A percentile compares a stretch with the other conserved stretches of the same genome.
These are phyloP conservation scores for Pseudomyrmex dendroicus DNA, from an alignment of 1,140 invertebrate genomes.

Conservation along the genomic window DNA sequence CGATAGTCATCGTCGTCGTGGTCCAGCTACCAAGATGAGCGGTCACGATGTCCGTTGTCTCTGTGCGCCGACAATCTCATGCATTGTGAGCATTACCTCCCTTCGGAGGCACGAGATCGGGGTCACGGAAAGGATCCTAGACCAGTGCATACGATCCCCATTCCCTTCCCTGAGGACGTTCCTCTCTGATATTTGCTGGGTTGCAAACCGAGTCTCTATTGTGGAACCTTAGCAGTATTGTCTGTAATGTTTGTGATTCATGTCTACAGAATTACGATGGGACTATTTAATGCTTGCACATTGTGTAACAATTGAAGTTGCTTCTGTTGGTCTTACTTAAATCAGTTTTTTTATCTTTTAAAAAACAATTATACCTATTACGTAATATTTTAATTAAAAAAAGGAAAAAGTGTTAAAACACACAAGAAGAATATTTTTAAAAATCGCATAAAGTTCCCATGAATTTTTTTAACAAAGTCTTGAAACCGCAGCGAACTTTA, in stretches of 20 bases:
- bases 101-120: constrained; percentile 28
- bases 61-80: constrained; percentile 63
- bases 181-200: constrained; percentile 34
- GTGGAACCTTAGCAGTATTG: constrained; percentile 14
- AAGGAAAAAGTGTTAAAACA: no score
- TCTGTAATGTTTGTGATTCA: constrained; percentile 20
- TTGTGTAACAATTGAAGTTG: not conserved
- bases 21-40: constrained; percentile 52
- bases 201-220: constrained; percentile 36
- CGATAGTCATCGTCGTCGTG: constrained; percentile 39
- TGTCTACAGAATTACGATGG: not conserved
- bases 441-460: no score
- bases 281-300: not conserved
- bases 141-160: not conserved
- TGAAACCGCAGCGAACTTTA: not conserved
- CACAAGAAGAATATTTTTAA: no score
- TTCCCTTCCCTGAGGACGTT: constrained; percentile 17
- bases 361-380: no score
- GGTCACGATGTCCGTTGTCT: constrained; percentile 47
- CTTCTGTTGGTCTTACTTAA: no score
- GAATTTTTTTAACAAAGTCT: not conserved
- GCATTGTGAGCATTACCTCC: constrained; percentile 62
- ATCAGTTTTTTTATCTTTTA: no score
- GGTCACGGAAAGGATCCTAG: constrained; percentile 35
- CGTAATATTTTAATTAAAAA: no score